Evolutionary conservation across 2,888 invertebrate genomes (phyloP), one percentile per base, ranked within the genome.

Genomic region (Tiliacea aurago): DNA sequence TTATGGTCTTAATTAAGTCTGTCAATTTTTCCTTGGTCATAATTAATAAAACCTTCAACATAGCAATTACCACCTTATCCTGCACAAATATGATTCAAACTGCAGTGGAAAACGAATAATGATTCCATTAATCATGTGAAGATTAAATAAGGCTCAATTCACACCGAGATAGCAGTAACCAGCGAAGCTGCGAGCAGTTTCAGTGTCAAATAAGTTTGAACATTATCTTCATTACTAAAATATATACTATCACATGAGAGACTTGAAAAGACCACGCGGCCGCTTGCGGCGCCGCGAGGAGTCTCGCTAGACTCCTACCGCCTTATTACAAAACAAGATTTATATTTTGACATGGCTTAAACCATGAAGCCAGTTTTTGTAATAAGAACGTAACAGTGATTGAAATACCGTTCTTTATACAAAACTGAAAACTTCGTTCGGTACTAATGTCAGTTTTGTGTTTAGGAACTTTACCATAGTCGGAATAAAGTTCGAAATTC

Each of bases 121-220:
- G 5, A 56, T 28, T n/a, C 55, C 69, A 47, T 73, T 47, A 71
- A 61, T 61, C 59, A 71, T 37, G 20, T 7, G 51, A 47, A 58
- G 5, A 43, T 49, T 70, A 33, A 49, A 49, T 67, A 68, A 55
- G 68, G 51, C 11, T 51, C 20, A 4, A n/a, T 51, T 11, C 11
- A 51, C n/a, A 51, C 1, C 1, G n/a, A n/a, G n/a, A 51, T 51
- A 11, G 10, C 51, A 51, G 51, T 11, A 11, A 5, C 4, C 4
- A n/a, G n/a, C 5, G 53, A 23, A 13, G 23, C 23, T 13, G 23
- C 13, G 23, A 53, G n/a, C 13, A 23, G 23, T 53, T 23, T 53
- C 53, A 53, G 13, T 53, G 23, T 53, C 6, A 53, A 53, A 23
- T 23, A 23, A 23, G 13, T 53, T 13, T 13, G n/a, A 13, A 47